Evolutionary conservation across 2,797 vertebrate genomes (phyloP).

Genomic region (Labroides dimidiatus): DNA sequence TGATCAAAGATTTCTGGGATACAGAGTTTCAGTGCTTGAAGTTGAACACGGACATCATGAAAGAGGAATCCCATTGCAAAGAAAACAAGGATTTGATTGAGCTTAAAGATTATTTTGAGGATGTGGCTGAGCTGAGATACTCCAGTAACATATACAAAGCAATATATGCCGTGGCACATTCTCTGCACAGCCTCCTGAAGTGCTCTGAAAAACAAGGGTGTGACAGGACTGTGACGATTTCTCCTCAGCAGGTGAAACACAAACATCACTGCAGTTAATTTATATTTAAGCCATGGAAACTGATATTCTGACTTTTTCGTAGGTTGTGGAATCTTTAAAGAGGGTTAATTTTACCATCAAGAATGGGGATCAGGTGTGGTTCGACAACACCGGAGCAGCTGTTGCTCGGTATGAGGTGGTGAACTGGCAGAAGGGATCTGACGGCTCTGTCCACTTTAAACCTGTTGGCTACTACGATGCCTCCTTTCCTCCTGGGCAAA

Average conservation of each 20-base stretch:
- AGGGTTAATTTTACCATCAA: slow-evolving; percentile 78
- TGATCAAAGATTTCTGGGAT: slow-evolving; percentile 77
- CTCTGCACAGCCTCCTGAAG: slow-evolving; percentile 73
- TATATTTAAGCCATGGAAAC: not conserved
- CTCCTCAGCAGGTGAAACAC: slow-evolving; percentile 76
- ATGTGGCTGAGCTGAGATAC: slow-evolving; percentile 78
- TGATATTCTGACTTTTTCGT: not conserved
- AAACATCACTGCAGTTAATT: not conserved
- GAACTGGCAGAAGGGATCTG: slow-evolving; percentile 79
- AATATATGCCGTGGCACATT: slow-evolving; percentile 79
- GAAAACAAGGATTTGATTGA: slow-evolving; percentile 62
- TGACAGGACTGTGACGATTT: slow-evolving; percentile 55
- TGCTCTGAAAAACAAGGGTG: slow-evolving; percentile 68
- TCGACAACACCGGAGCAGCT: slow-evolving; percentile 79
- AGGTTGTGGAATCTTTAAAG: slow-evolving; percentile 79
- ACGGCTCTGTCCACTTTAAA: slow-evolving; percentile 73
- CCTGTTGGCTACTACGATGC: slow-evolving; percentile 82
- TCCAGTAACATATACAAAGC: slow-evolving; percentile 82
- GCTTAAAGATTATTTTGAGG: slow-evolving; percentile 66
- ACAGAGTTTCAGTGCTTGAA: slow-evolving; percentile 62
- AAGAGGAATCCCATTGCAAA: slow-evolving; percentile 46
- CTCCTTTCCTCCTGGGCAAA: slow-evolving; percentile 70
- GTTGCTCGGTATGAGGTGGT: slow-evolving; percentile 80
- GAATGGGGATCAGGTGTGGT: slow-evolving; percentile 77
- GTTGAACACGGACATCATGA: not conserved